Evolutionary conservation across 2,113 vertebrate genomes (phyloP).

Genomic region (Smithornis capensis): DNA sequence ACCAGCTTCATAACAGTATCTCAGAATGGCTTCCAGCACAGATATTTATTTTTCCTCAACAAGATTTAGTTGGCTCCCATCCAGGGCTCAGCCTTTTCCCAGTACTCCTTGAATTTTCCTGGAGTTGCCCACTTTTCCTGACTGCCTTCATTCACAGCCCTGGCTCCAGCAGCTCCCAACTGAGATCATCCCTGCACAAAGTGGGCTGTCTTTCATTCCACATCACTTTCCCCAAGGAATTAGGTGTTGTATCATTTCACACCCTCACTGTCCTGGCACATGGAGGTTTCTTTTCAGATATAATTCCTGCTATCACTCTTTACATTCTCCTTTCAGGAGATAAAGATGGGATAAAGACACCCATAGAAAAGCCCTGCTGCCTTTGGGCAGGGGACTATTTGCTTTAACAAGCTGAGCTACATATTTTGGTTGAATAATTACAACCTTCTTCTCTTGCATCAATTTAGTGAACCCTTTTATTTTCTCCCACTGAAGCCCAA

Average conservation of each 20-base stretch:
- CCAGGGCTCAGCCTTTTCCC: background rate
- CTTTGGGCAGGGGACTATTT: conserved; percentile 12
- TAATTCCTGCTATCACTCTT: background rate
- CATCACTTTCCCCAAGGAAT: background rate
- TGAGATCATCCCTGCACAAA: background rate
- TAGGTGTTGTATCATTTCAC: background rate
- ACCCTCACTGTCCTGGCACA: background rate
- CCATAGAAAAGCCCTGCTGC: background rate
- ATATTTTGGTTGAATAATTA: conserved; percentile 60
- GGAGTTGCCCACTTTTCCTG: background rate
- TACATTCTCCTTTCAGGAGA: background rate
- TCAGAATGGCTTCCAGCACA: background rate
- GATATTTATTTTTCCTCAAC: conserved; percentile 44
- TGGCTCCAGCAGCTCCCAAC: background rate
- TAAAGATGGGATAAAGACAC: background rate
- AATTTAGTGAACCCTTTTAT: conserved; percentile 23
- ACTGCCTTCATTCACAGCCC: background rate
- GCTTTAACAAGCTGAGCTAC: conserved; percentile 15
- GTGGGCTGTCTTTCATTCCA: background rate
- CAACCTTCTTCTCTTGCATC: background rate
- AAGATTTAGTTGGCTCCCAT: background rate
- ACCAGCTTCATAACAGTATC: background rate
- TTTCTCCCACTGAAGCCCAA: conserved; percentile 30
- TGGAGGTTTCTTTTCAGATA: background rate
- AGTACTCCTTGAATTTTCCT: background rate